phyloP scores from a whole-genome alignment of 2,888 invertebrate genomes.

The Agrochola lota region DNA sequence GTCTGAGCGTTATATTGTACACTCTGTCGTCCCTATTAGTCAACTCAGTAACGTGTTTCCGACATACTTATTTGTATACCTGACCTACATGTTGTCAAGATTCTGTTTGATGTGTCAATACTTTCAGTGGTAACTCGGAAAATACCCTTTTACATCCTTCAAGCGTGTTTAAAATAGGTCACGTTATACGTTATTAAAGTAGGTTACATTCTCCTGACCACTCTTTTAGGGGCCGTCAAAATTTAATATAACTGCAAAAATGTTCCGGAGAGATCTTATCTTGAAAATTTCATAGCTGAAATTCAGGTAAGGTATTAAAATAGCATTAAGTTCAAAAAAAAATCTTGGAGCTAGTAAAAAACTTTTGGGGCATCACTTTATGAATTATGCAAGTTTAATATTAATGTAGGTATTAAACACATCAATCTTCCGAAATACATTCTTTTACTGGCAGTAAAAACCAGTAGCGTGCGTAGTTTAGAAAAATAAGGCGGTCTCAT shows the following conservation, averaged over 20 bases:
- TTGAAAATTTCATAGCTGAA: slow-evolving; percentile 10
- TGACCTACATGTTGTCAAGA: not conserved
- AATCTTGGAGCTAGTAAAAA: not conserved
- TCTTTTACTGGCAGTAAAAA: no score
- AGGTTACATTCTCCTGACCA: not conserved
- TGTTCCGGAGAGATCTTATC: slow-evolving; percentile 5
- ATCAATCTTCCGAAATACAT: no score
- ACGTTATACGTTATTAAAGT: slow-evolving; percentile 12
- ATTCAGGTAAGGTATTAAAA: slow-evolving; percentile 19
- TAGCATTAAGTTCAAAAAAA: not conserved
- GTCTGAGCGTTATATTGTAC: no score
- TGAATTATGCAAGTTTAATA: no score
- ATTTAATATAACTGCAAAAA: slow-evolving; percentile 35
- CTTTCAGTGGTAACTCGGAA: not conserved
- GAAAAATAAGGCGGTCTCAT: no score
- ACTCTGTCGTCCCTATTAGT: no score
- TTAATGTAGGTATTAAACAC: no score
- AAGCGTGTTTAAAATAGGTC: slow-evolving; percentile 31
- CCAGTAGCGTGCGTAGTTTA: no score
- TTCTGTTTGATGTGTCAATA: slow-evolving; percentile 2
- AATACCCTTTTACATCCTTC: not conserved
- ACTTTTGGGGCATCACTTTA: slow-evolving; percentile 2
- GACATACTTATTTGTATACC: no score
- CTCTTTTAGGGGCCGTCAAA: slow-evolving; percentile 36
- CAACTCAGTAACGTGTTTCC: no score